Base-by-base conservation (phyloP, 2,888 invertebrate genomes). In the Geotrupes spiniger region DNA sequence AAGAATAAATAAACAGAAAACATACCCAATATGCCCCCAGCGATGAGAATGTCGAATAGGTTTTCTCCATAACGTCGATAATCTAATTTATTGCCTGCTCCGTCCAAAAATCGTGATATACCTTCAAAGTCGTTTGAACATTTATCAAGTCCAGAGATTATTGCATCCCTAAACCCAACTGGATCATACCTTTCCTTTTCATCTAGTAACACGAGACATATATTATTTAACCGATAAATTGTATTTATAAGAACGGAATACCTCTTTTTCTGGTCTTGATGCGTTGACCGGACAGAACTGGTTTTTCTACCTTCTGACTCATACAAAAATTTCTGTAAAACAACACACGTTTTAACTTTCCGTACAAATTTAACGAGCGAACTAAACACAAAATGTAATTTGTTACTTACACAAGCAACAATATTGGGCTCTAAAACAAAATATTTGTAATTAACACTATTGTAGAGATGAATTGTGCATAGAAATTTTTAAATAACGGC, bases 261-360 rank as follows among this genome's bases (percentile, higher is more conserved):
- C 93, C 93, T 94, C 96, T 94, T 91, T 96, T 96, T 89, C 96
- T 91, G 92, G 96, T 95, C 92, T 96, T 96, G 86, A 96, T 95
- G 85, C 96, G 94, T 86, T 95, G 95, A 92, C 96, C 96, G 88
- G 94, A 94, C 87, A 96, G 84, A 87, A 94, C 90, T 88, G 96
- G 96, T 92, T 95, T 94, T 93, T 96, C 95, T 86, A 87, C 91
- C 91, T 96, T 96, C 85, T 95, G 95, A 96, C 93, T 96, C 96
- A 96, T 96, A 94, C 93, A 95, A 94, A 74, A 73, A 73, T 73
- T 73, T 74, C 74, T 74, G 66, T 39, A 72, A 72, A 45, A 41
- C 26, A 36, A 37, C 10, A 41, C 41, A 28, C 44, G 36, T 9
- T 37, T 11, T 36, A 11, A 25, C 12, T 33, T 25, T 40, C 17